A percentile compares a stretch with the other conserved stretches of the same genome.
phyloP scores from a whole-genome alignment of 2,888 invertebrate genomes.

The Pyrrhosoma nymphula region DNA sequence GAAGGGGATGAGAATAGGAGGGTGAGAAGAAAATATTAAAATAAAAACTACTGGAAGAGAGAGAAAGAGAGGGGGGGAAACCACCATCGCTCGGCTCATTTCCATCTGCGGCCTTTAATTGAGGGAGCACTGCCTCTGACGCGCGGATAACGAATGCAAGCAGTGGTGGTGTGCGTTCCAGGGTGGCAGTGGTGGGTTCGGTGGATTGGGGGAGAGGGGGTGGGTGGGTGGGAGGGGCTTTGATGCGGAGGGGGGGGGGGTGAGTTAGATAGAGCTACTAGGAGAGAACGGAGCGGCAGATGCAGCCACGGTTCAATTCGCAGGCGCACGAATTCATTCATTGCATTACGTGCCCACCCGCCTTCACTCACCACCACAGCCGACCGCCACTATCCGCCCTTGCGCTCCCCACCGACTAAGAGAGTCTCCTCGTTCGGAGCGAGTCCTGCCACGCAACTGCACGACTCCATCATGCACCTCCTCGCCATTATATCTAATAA shows the following conservation, averaged over 20 bases:
- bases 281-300: slow-evolving; percentile 11
- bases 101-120: slow-evolving; percentile 21
- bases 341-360: background rate
- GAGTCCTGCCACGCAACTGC: too few species aligned
- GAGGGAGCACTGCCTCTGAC: slow-evolving; percentile 26
- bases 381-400: background rate
- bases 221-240: background rate
- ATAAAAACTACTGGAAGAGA: background rate
- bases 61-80: background rate
- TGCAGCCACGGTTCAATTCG: slow-evolving; percentile 36
- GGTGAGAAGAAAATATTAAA: background rate
- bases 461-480: too few species aligned
- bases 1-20: background rate
- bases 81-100: background rate
- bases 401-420: too few species aligned
- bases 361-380: background rate
- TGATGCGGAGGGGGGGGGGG: background rate
- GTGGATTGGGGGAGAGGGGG: background rate
- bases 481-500: too few species aligned
- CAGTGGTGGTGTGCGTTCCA: background rate
- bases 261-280: background rate
- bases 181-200: background rate
- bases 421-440: too few species aligned
- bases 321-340: background rate
- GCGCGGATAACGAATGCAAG: slow-evolving; percentile 18